Evolutionary conservation across 2,888 invertebrate species (phyloP), one percentile per base, ranked within the genome.

Genomic region (Macroteleia sp.): DNA sequence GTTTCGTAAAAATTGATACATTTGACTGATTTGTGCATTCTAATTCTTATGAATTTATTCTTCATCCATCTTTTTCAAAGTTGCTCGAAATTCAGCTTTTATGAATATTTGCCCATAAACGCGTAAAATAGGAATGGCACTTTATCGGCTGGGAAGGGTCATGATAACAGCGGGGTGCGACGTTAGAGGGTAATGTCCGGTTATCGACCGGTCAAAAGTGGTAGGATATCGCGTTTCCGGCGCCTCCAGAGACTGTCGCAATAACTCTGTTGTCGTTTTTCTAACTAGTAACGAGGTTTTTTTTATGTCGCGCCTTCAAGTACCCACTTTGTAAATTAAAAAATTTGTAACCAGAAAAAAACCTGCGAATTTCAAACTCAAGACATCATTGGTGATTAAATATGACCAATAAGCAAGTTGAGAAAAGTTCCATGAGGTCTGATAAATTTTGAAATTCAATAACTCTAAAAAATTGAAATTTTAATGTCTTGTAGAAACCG

Each of bases 181-280:
- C 81, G 79, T 81, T 79, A 73, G 83, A 82, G 79, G 84, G 82
- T 80, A 85, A 84, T 88, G 91, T 91, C 90, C 91, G 89, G 89
- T 88, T 91, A 91, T 91, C 91, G 91, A 91, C 90, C 91, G 90
- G 14, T 34, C 50, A 8, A 32, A 59, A 59, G 44, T 57, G 64
- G 20, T 59, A 36, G 57, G 64, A 64, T 57, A 57, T 73, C 64
- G 64, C 42, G 42, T 62, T 73, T 57, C 41, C 57, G 36, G 54
- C 52, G 62, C 56, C 69, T 59, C 59, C 30, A 34, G 59, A 59
- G 69, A 46, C 59, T 34, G 50, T 16, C 57, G 52, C 59, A 22
- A 54, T 61, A 52, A 42, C 44, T 36, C 9, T 32, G 6, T 16
- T 48, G 22, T 25, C 6, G 36, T 14, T 70, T 22, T 41, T 12